Conservation (phyloP, 2,888 invertebrate species). For the Caenorhabditis parvicauda region DNA sequence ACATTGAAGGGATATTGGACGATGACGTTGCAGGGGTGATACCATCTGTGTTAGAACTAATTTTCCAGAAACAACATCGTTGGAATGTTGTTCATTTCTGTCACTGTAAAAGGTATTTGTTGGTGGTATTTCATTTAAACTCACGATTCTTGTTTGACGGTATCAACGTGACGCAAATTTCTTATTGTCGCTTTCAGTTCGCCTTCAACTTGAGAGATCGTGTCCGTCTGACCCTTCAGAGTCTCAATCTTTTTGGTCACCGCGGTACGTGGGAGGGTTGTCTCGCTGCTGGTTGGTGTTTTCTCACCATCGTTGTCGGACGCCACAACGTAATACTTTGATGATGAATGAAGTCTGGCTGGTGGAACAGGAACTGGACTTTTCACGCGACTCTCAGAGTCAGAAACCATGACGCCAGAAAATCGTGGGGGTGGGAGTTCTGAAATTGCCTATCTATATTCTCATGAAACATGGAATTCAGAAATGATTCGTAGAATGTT, state of each 20-base stretch:
- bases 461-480: no score
- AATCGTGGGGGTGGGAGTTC: no score
- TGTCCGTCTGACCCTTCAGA: constrained; percentile 20
- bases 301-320: no score
- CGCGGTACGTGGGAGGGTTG: constrained; percentile 17
- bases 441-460: no score
- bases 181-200: constrained; percentile 52
- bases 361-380: constrained; percentile 20
- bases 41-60: no score
- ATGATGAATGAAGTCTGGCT: constrained; percentile 18
- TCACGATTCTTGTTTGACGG: background rate
- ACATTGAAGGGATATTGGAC: constrained; percentile 55
- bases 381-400: no score
- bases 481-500: no score
- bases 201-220: constrained; percentile 24
- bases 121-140: background rate
- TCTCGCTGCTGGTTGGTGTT: constrained; percentile 4
- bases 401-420: no score
- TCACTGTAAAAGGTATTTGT: background rate
- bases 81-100: background rate
- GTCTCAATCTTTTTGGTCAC: constrained; percentile 26
- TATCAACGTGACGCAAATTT: constrained; percentile 49
- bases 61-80: no score
- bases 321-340: no score
- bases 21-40: constrained; percentile 60